Evolutionary conservation across 2,113 vertebrate species (phyloP).

Genomic region (Cnemophilus loriae): DNA sequence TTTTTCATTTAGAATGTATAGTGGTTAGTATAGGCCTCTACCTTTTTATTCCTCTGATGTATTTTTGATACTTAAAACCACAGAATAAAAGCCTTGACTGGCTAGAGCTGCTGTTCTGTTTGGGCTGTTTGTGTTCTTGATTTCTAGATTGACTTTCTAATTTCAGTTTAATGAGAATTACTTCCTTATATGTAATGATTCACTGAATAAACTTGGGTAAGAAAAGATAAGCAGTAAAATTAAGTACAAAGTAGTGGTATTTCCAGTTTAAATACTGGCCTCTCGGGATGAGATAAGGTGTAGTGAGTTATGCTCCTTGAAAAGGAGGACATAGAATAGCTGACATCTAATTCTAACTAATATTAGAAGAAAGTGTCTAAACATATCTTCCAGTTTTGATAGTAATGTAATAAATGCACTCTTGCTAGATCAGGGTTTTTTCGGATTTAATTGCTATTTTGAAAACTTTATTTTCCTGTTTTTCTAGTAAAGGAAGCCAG

Average conservation of each 20-base stretch:
- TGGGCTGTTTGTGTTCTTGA: not conserved
- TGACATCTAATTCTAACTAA: not conserved
- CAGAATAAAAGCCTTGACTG: not conserved
- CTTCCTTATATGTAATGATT: not conserved
- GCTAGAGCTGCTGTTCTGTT: not conserved
- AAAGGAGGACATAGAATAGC: not conserved
- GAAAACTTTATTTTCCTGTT: slow-evolving; percentile 1
- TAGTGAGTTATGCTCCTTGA: not conserved
- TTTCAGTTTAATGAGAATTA: not conserved
- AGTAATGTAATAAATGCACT: not conserved
- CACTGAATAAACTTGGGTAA: not conserved
- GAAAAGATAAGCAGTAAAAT: not conserved
- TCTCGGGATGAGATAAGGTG: not conserved
- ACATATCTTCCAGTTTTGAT: not conserved
- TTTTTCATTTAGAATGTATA: not conserved
- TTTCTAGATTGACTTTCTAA: not conserved
- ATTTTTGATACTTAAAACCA: not conserved
- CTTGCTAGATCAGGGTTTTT: not conserved
- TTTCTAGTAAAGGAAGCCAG: slow-evolving; percentile 3
- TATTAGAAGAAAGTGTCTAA: not conserved
- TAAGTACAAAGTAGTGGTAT: not conserved
- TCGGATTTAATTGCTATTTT: not conserved
- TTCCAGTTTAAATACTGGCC: not conserved
- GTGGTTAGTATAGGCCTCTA: not conserved
- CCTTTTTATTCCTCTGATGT: not conserved